phyloP scores from a whole-genome alignment of 2,888 invertebrate species.

The Drosophila recens region DNA sequence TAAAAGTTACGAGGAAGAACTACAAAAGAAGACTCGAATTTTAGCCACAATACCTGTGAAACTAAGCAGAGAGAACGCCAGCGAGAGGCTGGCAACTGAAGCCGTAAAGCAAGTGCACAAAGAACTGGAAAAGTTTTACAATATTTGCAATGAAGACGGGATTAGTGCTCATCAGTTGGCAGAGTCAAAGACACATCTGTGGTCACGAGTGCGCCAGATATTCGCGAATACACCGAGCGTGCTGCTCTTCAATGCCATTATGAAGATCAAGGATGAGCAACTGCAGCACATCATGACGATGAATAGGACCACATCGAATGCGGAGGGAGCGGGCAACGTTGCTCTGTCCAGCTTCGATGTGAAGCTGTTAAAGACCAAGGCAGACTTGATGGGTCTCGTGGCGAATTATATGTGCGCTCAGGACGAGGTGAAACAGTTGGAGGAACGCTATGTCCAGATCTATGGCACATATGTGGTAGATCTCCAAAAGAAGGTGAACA shows the following conservation, averaged over 20 bases:
- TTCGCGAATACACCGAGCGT: constrained; percentile 82
- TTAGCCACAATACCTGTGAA: constrained; percentile 80
- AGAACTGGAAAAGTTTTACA: constrained; percentile 80
- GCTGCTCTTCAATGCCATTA: constrained; percentile 79
- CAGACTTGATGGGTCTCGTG: constrained; percentile 76
- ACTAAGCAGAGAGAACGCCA: constrained; percentile 74
- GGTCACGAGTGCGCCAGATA: constrained; percentile 79
- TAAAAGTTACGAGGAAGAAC: constrained; percentile 69
- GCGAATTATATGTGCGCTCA: constrained; percentile 73
- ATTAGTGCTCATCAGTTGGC: constrained; percentile 50
- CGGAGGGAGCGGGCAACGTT: constrained; percentile 14
- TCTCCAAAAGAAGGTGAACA: constrained; percentile 77
- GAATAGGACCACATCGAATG: constrained; percentile 55
- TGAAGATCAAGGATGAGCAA: constrained; percentile 82
- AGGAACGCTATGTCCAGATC: constrained; percentile 71
- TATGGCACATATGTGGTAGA: constrained; percentile 78
- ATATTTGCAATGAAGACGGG: constrained; percentile 60
- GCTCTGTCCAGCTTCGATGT: constrained; percentile 66
- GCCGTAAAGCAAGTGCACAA: constrained; percentile 76
- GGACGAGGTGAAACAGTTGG: constrained; percentile 68
- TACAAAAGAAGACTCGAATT: constrained; percentile 68
- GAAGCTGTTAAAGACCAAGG: constrained; percentile 79
- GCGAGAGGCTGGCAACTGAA: constrained; percentile 71
- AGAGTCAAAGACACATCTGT: constrained; percentile 77
- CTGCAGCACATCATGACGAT: constrained; percentile 79